Percentiles rank a stretch among this genome's conserved stretches.
Conservation (phyloP, 2,113 vertebrate species). For the Shinisaurus crocodilurus region DNA sequence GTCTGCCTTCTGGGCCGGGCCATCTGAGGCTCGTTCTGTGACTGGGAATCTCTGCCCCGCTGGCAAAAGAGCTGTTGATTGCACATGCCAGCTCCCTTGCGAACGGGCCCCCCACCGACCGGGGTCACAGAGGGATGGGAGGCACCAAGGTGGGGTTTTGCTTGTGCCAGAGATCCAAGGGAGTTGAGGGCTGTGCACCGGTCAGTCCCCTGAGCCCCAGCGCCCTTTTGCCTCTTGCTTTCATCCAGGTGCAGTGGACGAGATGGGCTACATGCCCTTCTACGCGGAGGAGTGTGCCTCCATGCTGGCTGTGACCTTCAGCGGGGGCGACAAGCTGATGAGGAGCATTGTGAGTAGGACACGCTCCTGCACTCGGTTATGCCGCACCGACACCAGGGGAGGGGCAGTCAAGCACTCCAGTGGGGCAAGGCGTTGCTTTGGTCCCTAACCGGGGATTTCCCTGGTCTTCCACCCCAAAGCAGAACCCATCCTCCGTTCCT, state of each 20-base stretch:
- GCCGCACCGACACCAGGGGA: neutral
- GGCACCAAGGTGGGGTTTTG: too few relatives aligned
- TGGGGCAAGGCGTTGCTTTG: neutral
- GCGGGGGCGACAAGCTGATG: conserved; percentile 87
- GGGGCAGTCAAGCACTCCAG: neutral
- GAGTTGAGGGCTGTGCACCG: neutral
- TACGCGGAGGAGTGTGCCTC: conserved; percentile 96
- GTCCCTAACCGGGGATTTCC: neutral
- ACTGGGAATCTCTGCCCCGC: neutral
- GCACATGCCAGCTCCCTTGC: neutral
- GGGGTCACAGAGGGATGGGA: too few relatives aligned
- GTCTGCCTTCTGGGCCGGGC: too few relatives aligned
- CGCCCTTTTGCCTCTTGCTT: rapidly evolving
- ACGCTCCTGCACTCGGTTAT: too few relatives aligned
- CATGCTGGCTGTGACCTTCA: conserved; percentile 97
- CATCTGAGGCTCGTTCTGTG: neutral
- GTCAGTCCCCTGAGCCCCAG: neutral
- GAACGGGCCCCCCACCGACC: too few relatives aligned
- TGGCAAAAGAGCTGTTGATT: neutral
- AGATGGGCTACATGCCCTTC: conserved; percentile 92
- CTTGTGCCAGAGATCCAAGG: too few relatives aligned
- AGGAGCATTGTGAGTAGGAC: conserved; percentile 90
- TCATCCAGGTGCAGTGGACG: conserved; percentile 90
- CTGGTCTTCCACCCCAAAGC: neutral
- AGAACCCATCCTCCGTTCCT: neutral